Conservation (phyloP, 2,113 vertebrate genomes). For the Dryoscopus gambensis region DNA sequence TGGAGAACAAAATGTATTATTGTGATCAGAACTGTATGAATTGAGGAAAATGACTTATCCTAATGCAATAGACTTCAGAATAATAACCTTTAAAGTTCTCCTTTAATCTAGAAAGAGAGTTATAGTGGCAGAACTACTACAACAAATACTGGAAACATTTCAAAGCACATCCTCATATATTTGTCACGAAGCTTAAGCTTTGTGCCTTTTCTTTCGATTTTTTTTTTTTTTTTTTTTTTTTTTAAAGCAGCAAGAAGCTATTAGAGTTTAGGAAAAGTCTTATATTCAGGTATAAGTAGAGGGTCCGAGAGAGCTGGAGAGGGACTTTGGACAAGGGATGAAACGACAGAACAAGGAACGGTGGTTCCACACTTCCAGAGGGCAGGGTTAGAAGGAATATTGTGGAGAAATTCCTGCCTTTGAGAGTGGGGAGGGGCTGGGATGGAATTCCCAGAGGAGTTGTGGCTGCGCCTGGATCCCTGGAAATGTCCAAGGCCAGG, state of each 20-base stretch:
- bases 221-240: neutral
- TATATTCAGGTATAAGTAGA: neutral
- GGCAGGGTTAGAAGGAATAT: rapidly evolving
- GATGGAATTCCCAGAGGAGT: neutral
- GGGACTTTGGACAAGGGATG: neutral
- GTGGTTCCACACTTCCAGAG: neutral
- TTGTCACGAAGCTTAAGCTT: neutral
- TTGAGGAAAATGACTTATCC: neutral
- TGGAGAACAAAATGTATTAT: neutral
- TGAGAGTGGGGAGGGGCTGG: neutral
- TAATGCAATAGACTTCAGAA: neutral
- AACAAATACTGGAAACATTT: neutral
- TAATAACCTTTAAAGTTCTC: neutral
- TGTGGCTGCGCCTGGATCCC: neutral
- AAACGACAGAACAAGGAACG: neutral
- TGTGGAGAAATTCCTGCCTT: neutral
- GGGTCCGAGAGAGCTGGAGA: neutral
- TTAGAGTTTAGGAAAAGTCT: neutral
- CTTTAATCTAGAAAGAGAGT: neutral
- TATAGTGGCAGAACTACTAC: neutral
- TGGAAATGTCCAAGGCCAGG: neutral
- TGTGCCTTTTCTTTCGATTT: too few species aligned
- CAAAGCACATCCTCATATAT: neutral
- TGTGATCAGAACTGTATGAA: neutral
- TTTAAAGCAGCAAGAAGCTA: neutral